A percentile compares a stretch with the other conserved stretches of the same genome.
phyloP scores from a whole-genome alignment of 2,113 vertebrate genomes.

The Xenopus tropicalis region UCB_Xtro_10.0 CM004451.2:69387001-69387500 shows the following conservation, averaged over 20 bases:
- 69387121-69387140: conserved; percentile 97
- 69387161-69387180: conserved; percentile 96
- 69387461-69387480: conserved; percentile 96
- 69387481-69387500: conserved; percentile 99
- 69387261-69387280: conserved; percentile 95
- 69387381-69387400: conserved; percentile 94
- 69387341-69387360: conserved; percentile 99
- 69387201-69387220: conserved; percentile 95
- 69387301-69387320: conserved; percentile 96
- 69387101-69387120: conserved; percentile 90
- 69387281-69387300: conserved; percentile 86
- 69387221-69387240: conserved; percentile 98
- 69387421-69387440: conserved; percentile 97
- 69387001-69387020: conserved; percentile 99
- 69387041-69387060: conserved; percentile 94
- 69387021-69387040: conserved; percentile 99
- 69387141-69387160: conserved; percentile 94
- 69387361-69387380: conserved; percentile 95
- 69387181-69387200: conserved; percentile 95
- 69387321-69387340: conserved; percentile 98
- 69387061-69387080: conserved; percentile 95
- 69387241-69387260: conserved; percentile 94
- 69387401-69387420: conserved; percentile 97
- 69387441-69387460: conserved; percentile 95
- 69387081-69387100: conserved; percentile 96